phyloP scores from a whole-genome alignment of 2,113 vertebrate genomes.

The Mesoclemmys tuberculata region DNA sequence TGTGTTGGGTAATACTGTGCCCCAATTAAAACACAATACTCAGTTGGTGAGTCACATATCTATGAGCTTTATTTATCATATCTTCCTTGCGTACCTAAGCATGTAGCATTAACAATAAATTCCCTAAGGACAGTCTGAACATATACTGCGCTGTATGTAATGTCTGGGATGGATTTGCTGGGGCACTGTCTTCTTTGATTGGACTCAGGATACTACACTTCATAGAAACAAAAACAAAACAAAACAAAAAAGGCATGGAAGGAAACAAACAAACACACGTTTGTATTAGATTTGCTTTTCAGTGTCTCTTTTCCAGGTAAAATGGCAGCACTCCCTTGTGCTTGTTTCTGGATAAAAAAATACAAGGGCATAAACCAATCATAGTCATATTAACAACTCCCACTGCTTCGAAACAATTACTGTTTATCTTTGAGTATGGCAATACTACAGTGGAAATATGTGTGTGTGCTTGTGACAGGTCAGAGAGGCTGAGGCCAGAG shows the following conservation, averaged over 20 bases:
- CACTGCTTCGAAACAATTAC: not conserved
- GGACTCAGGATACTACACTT: constrained; percentile 13
- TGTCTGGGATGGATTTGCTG: not conserved
- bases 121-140: not conserved
- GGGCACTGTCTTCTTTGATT: not conserved
- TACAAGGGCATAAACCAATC: constrained; percentile 2
- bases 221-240: not conserved
- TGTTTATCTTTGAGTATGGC: not conserved
- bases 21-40: not conserved
- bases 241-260: not conserved
- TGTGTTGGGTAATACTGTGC: not conserved
- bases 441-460: not conserved
- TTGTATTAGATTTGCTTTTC: not conserved
- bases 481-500: not conserved
- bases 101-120: not conserved
- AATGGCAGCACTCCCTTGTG: not conserved
- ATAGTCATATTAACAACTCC: not conserved
- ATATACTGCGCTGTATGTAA: not conserved
- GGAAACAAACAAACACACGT: constrained; percentile 3
- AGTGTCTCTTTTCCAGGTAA: not conserved
- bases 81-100: not conserved
- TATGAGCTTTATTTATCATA: not conserved
- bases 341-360: not conserved
- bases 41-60: not conserved
- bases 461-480: not conserved